Evolutionary conservation across 2,113 vertebrate genomes (phyloP), one percentile per base, ranked within the genome.

Genomic region (Eublepharis macularius): DNA sequence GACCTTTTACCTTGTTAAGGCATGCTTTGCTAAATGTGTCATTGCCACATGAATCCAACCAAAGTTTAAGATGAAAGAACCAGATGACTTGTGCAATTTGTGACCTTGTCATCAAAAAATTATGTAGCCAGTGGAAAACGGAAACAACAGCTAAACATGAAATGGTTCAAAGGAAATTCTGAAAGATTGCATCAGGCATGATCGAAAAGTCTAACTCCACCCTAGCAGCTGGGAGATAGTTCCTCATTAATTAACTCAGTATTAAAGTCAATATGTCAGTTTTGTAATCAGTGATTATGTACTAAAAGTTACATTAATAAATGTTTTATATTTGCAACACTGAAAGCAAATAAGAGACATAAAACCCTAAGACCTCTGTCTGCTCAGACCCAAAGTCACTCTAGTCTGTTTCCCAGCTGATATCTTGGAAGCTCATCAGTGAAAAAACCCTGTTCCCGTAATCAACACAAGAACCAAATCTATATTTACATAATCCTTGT

Each of bases 1-100:
- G 34, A 36, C 68, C n/a, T 69, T 69, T 69, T 70, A 17, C 69
- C 69, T 70, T 39, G 16, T 14, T 70, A 34, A 39, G 34, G 39
- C 69, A 39, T 70, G 19, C 69, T 39, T 70, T 36, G 34, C 19
- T 17, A 70, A 70, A 57, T 24, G 2, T 88, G 17, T 65, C 70
- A 51, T 72, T 78, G n/a, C 36, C 63, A 81, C 0, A 70, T 70
- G 0, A 57, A 43, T 65, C 41, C 14, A 2, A 66, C 36, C 26
- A 65, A 82, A 49, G 36, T 74, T 84, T 69, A 9, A 29, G 8
- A 12, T 0, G 10, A 24, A 79, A 80, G 70, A 32, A 83, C 63
- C 12, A 83, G 17, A 86, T 81, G 60, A 60, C 34, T 51, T 76
- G 6, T 75, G n/a, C 49, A 86, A 65, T 80, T 82, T 51, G 29